Evolutionary conservation across 2,888 invertebrate species (phyloP).

Genomic region (Lasius fuliginosus): DNA sequence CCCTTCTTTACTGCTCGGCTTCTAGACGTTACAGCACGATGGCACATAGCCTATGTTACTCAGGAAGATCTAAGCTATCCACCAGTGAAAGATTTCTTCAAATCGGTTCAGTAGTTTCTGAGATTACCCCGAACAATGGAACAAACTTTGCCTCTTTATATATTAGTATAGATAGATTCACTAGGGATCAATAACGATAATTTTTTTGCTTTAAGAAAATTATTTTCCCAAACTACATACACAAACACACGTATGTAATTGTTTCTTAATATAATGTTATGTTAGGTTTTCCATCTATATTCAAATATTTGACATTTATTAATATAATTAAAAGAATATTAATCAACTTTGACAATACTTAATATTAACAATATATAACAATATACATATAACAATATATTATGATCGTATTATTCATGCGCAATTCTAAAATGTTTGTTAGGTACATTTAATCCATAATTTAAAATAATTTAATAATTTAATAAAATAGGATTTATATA

Average conservation of each 20-base stretch:
- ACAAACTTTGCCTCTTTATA: too few species aligned
- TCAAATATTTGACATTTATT: neutral
- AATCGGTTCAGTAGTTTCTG: too few species aligned
- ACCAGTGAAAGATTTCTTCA: too few species aligned
- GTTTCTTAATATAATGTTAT: neutral
- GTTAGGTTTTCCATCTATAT: neutral
- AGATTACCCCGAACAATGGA: too few species aligned
- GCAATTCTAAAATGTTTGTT: conserved; percentile 15
- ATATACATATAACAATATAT: neutral
- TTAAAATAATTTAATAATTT: neutral
- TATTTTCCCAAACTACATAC: neutral
- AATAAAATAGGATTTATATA: conserved; percentile 6
- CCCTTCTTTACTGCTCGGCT: too few species aligned
- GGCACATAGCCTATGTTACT: too few species aligned
- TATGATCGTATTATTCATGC: conserved; percentile 3
- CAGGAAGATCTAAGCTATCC: too few species aligned
- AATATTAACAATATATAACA: conserved; percentile 19
- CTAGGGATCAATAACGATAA: too few species aligned
- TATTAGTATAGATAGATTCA: too few species aligned
- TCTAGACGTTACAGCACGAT: too few species aligned
- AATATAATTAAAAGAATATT: neutral
- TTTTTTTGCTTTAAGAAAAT: neutral
- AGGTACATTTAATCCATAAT: neutral
- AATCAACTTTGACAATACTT: neutral
- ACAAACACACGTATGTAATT: neutral